These are phyloP conservation scores for Pipistrellus kuhlii DNA, from an alignment of 2,797 vertebrate species.

Conservation along the genomic window DNA sequence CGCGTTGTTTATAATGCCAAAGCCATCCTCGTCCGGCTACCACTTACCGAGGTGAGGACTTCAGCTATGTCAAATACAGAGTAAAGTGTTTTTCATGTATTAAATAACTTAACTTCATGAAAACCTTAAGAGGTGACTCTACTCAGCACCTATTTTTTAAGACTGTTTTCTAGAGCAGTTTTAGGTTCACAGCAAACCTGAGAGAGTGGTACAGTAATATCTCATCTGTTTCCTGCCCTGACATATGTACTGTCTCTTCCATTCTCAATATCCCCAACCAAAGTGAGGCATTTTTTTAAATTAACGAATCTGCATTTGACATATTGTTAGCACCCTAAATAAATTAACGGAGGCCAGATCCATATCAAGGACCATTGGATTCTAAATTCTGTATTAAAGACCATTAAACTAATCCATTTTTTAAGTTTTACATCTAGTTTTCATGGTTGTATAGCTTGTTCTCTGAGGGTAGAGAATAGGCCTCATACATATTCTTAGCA, in stretches of 20 bases:
- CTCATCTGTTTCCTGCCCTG: neutral
- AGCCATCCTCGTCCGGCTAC: neutral
- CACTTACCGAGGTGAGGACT: neutral
- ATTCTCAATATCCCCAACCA: neutral
- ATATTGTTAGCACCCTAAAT: neutral
- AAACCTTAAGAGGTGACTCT: neutral
- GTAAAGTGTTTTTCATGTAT: neutral
- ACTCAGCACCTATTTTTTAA: conserved; percentile 7
- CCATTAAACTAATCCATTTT: neutral
- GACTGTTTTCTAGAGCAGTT: neutral
- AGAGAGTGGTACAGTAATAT: neutral
- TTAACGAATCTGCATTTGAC: neutral
- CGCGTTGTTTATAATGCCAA: neutral
- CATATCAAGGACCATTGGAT: neutral
- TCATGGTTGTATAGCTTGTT: neutral
- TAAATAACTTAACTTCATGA: neutral
- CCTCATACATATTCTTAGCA: neutral
- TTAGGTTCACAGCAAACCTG: conserved; percentile 1
- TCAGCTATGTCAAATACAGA: neutral
- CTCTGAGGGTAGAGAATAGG: neutral
- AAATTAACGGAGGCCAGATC: neutral
- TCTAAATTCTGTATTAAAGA: neutral
- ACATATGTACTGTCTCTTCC: neutral
- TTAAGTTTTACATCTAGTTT: neutral
- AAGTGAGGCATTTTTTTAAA: neutral